Evolutionary conservation across 2,113 vertebrate species (phyloP).

Genomic region (Neolamprologus ventralis): DNA sequence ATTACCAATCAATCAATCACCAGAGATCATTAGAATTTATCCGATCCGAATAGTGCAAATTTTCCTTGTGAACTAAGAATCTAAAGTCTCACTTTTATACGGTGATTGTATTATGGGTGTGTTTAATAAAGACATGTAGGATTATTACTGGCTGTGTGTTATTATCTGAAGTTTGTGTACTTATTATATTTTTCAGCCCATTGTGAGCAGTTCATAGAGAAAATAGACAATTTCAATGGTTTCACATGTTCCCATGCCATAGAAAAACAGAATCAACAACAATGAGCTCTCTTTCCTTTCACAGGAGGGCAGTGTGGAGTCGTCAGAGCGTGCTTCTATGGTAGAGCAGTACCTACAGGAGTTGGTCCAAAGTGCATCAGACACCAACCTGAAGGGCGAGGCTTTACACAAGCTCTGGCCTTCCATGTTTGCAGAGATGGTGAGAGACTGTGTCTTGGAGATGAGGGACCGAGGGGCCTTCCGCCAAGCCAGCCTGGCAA

Average conservation of each 20-base stretch:
- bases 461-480: slow-evolving; percentile 81
- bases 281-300: neutral
- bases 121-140: neutral
- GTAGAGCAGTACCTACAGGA: slow-evolving; percentile 78
- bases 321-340: slow-evolving; percentile 36
- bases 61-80: neutral
- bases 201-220: neutral
- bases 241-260: neutral
- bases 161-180: neutral
- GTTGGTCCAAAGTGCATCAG: slow-evolving; percentile 80
- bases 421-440: slow-evolving; percentile 90
- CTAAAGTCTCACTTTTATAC: neutral
- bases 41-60: fast-evolving
- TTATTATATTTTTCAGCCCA: neutral
- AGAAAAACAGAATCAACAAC: neutral
- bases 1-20: neutral
- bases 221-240: fast-evolving
- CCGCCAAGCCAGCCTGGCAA: slow-evolving; percentile 81
- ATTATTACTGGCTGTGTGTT: neutral
- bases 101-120: neutral
- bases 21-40: neutral
- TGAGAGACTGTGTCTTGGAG: slow-evolving; percentile 87
- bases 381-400: slow-evolving; percentile 87
- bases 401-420: slow-evolving; percentile 94
- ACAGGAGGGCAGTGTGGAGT: slow-evolving; percentile 61